Evolutionary conservation across 1,140 invertebrate species (phyloP).

Genomic region (Drosophila tropicalis): DNA sequence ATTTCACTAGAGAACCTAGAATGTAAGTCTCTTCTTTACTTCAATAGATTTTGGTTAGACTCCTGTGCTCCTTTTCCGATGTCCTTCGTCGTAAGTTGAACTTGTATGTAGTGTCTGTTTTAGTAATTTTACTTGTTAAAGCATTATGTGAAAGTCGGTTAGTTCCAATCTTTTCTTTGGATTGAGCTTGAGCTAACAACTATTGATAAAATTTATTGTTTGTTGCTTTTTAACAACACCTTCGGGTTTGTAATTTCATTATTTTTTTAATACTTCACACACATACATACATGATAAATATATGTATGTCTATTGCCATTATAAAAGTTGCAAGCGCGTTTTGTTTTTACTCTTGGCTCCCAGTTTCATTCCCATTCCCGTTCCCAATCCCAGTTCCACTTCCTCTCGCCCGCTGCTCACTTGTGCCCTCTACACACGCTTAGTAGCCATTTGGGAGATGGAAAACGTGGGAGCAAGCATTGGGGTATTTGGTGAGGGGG

Average conservation of each 20-base stretch:
- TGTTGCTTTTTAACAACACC: slow-evolving; percentile 75
- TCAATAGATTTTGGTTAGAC: too few relatives aligned
- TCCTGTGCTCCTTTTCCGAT: too few relatives aligned
- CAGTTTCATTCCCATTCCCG: slow-evolving; percentile 27
- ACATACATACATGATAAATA: slow-evolving; percentile 20
- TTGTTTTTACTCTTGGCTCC: slow-evolving; percentile 58
- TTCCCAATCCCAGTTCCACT: slow-evolving; percentile 15
- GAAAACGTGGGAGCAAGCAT: slow-evolving; percentile 72
- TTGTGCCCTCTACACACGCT: slow-evolving; percentile 77
- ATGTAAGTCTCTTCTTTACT: too few relatives aligned
- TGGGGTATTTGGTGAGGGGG: slow-evolving; percentile 54
- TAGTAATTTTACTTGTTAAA: background rate
- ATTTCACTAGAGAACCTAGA: too few relatives aligned
- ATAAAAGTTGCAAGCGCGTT: slow-evolving; percentile 79
- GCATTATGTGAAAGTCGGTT: background rate
- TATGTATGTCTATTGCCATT: slow-evolving; percentile 60
- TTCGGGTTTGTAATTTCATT: slow-evolving; percentile 82
- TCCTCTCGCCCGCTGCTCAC: slow-evolving; percentile 42
- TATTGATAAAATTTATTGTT: slow-evolving; percentile 82
- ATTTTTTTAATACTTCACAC: slow-evolving; percentile 73
- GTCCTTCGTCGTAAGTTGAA: too few relatives aligned
- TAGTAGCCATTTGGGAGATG: slow-evolving; percentile 83
- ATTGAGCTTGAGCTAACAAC: slow-evolving; percentile 37
- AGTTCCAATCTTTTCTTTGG: slow-evolving; percentile 25
- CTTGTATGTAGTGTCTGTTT: too few relatives aligned